Conservation (phyloP, 2,888 invertebrate species). For the Nesidiocoris tenuis region DNA sequence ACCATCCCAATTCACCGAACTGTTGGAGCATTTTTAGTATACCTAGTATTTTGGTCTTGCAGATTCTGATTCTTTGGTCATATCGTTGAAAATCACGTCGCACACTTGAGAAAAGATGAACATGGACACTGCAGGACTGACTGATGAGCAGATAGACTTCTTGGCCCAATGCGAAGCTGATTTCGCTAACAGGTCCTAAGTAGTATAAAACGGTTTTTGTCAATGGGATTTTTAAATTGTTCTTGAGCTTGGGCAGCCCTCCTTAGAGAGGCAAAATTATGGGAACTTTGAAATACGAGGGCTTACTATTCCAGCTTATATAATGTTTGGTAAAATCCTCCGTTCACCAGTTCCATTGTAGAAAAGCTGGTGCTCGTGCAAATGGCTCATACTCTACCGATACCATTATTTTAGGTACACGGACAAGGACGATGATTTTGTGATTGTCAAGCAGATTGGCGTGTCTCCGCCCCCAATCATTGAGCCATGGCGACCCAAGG, state of each 20-base stretch:
- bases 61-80: constrained; percentile 62
- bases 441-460: constrained; percentile 52
- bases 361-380: too few species aligned
- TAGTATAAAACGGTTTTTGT: too few species aligned
- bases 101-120: constrained; percentile 8
- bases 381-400: too few species aligned
- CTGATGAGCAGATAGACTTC: constrained; percentile 62
- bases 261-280: too few species aligned
- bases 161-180: constrained; percentile 64
- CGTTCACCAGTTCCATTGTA: too few species aligned
- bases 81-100: constrained; percentile 57
- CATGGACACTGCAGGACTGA: constrained; percentile 53
- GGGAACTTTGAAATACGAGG: too few species aligned
- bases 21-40: too few species aligned
- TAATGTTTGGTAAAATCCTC: too few species aligned
- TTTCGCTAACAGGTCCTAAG: constrained; percentile 61
- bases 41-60: too few species aligned
- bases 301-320: too few species aligned
- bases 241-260: too few species aligned
- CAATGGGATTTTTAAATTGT: too few species aligned
- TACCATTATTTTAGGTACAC: constrained; percentile 59
- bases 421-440: constrained; percentile 64
- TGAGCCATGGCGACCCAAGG: constrained; percentile 47
- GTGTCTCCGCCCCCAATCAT: constrained; percentile 47
- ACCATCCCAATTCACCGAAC: neutral